Evolutionary conservation across 2,113 vertebrate genomes (phyloP), one percentile per base, ranked within the genome.

Genomic region (Megaceryle maxima): DNA sequence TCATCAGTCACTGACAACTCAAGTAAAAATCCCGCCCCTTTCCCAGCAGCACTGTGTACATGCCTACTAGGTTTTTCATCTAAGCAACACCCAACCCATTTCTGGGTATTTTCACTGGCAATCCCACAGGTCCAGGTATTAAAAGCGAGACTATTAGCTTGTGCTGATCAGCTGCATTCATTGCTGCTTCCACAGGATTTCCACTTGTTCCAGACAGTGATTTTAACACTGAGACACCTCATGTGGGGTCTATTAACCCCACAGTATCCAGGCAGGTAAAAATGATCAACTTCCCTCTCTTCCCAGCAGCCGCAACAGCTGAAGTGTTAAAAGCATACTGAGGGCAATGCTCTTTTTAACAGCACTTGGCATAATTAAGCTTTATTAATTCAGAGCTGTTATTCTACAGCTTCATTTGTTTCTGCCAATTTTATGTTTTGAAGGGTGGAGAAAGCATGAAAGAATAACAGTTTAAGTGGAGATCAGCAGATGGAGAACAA

Each of bases 401-500:
- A 93, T 89, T 97, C 96, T 95, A 93, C 53, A 88, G 90, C n/a
- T 95, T 93, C 68, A 76, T 96, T 97, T 97, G 50, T 92, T 97
- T 92, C 92, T 95, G 90, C 76, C 73, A 92, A 64, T 95, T 96
- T 95, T 95, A 80, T 86, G 63, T 87, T 89, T 94, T 75, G 90
- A 95, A 95, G 59, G 53, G 84, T 74, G 62, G 69, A 83, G 64
- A 93, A 95, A 95, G 68, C 60, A 90, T 41, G 46, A 93, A 97
- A 39, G 62, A 94, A 70, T 67, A 95, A 89, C 79, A 89, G 67
- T 82, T 92, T 83, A 77, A 94, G 88, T n/a, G 53, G 26, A 91
- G 80, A 78, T 92, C 83, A 95, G 92, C 94, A 97, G 93, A 96
- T 90, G 95, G 93, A 87, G 83, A 94, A 93, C 0, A 2, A 94